Evolutionary conservation across 2,113 vertebrate species (phyloP).

Genomic region (Tragelaphus scriptus): DNA sequence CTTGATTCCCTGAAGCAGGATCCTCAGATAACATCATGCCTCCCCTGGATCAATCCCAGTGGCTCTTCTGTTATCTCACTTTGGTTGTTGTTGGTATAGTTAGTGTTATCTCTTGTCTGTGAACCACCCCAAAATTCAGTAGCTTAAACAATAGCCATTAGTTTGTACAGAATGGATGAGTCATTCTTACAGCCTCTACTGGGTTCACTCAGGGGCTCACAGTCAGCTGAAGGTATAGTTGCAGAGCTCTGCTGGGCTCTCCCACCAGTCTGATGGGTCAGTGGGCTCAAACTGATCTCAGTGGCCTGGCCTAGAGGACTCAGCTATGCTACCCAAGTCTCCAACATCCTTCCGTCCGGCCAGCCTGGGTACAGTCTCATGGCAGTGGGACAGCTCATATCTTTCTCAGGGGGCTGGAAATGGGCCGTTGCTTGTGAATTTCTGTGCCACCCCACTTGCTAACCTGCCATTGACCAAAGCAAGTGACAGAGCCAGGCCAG

Average conservation of each 20-base stretch:
- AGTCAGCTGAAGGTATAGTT: not conserved
- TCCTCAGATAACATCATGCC: not conserved
- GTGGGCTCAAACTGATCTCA: not conserved
- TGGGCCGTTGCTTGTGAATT: not conserved
- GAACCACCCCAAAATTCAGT: not conserved
- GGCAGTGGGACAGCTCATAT: not conserved
- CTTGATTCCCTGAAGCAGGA: not conserved
- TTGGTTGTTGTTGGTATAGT: not conserved
- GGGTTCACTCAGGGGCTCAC: not conserved
- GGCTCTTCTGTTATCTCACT: not conserved
- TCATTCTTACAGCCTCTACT: not conserved
- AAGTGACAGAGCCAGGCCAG: not conserved
- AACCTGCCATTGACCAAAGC: not conserved
- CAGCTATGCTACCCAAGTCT: not conserved
- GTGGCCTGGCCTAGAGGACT: not conserved
- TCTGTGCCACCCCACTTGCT: not conserved
- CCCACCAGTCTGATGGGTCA: too few species aligned
- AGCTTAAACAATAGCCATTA: not conserved
- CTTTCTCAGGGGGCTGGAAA: not conserved
- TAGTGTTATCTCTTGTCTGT: not conserved
- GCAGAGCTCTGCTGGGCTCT: not conserved
- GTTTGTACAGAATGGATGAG: not conserved
- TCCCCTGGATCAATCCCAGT: not conserved
- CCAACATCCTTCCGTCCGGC: not conserved
- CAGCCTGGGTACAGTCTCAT: not conserved